phyloP scores from a whole-genome alignment of 2,888 invertebrate genomes.

The Pyrocoelia pectoralis region DNA sequence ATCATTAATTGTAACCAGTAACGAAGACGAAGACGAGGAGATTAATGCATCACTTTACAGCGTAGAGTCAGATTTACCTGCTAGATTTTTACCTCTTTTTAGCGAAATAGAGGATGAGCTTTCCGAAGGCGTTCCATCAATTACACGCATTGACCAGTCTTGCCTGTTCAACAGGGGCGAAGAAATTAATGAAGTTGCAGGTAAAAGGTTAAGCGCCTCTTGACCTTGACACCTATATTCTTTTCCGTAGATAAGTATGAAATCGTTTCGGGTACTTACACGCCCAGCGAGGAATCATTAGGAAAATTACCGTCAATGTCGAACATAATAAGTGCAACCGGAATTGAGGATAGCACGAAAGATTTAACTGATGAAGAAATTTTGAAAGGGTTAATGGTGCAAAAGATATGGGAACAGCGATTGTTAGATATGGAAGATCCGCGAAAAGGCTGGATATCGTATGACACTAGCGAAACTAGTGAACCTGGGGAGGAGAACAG shows the following conservation, averaged over 20 bases:
- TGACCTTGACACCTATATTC: background rate
- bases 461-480: conserved; percentile 2
- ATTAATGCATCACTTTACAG: conserved; percentile 30
- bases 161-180: background rate
- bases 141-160: background rate
- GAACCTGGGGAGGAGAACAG: conserved; percentile 1
- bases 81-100: conserved; percentile 28
- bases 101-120: conserved; percentile 10
- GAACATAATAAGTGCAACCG: background rate
- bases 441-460: conserved; percentile 47
- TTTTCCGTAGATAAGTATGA: conserved; percentile 2
- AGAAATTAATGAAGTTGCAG: conserved; percentile 5
- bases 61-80: conserved; percentile 31
- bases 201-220: background rate
- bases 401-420: conserved; percentile 51
- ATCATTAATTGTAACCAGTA: background rate
- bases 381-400: conserved; percentile 42
- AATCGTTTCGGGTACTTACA: background rate
- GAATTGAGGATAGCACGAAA: background rate
- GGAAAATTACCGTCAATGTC: background rate
- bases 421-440: conserved; percentile 49
- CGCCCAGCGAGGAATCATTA: background rate
- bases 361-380: conserved; percentile 16
- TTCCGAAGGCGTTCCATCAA: background rate
- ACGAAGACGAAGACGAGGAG: conserved; percentile 11